phyloP scores from a whole-genome alignment of 37 sponge, comb jelly and placozoan species.

The Cliona cf. orientalis region DNA sequence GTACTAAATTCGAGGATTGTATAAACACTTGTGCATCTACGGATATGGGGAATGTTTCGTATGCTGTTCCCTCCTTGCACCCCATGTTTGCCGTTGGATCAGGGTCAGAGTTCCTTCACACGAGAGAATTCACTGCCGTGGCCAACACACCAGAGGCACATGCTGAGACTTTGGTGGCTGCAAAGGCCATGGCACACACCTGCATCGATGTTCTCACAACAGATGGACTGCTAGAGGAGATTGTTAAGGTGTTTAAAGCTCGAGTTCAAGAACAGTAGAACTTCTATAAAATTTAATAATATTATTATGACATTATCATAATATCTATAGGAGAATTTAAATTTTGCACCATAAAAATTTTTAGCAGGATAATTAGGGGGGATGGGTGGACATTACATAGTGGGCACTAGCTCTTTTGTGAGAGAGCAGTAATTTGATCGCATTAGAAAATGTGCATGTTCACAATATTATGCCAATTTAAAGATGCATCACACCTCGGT shows the following conservation, averaged over 20 bases:
- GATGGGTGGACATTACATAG: too few species aligned
- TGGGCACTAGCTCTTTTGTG: too few species aligned
- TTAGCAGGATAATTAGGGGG: too few species aligned
- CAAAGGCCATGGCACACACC: constrained; percentile 87
- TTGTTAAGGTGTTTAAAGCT: neutral
- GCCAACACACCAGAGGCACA: constrained; percentile 76
- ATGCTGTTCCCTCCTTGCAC: constrained; percentile 86
- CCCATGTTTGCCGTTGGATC: constrained; percentile 74
- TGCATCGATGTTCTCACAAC: constrained; percentile 61
- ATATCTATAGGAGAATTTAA: too few species aligned
- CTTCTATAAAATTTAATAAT: too few species aligned
- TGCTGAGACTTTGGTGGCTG: constrained; percentile 57
- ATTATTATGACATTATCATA: too few species aligned
- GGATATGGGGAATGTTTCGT: constrained; percentile 95
- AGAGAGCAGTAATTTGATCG: too few species aligned
- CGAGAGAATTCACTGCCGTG: constrained; percentile 65
- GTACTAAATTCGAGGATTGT: neutral
- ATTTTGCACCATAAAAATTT: too few species aligned
- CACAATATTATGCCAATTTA: too few species aligned
- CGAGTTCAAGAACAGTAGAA: too few species aligned
- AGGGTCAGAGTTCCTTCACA: constrained; percentile 65
- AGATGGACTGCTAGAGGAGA: constrained; percentile 19
- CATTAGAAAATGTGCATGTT: too few species aligned
- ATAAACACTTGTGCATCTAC: constrained; percentile 62
- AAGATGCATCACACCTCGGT: too few species aligned